phyloP scores from a whole-genome alignment of 2,888 invertebrate species.

The Trichacis sp. region DNA sequence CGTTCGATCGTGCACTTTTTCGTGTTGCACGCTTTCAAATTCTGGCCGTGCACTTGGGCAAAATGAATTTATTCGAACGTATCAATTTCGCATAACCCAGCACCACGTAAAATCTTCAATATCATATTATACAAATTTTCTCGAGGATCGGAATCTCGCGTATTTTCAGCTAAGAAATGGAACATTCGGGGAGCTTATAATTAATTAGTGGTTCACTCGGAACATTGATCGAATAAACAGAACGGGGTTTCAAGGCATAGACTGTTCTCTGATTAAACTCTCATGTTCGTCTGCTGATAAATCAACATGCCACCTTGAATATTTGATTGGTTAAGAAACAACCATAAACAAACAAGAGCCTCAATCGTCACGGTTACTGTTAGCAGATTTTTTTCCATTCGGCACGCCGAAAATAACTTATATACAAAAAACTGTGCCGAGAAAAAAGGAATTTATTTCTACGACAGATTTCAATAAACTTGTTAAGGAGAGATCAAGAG shows the following conservation, averaged over 20 bases:
- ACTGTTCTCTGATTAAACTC: not conserved
- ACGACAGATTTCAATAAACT: conserved; percentile 12
- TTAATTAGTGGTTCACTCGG: not conserved
- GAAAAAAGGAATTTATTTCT: conserved; percentile 7
- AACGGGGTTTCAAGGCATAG: not conserved
- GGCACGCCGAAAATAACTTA: conserved; percentile 33
- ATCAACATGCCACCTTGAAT: conserved; percentile 6
- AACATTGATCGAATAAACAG: not conserved
- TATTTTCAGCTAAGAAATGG: not conserved
- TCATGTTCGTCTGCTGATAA: not conserved
- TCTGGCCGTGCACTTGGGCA: not conserved
- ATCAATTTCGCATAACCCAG: not conserved
- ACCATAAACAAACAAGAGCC: conserved; percentile 43
- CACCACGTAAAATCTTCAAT: not conserved
- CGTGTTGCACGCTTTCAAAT: conserved; percentile 1
- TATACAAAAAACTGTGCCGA: conserved; percentile 27
- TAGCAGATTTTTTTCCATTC: conserved; percentile 21
- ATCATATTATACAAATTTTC: not conserved
- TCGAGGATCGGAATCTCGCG: not conserved
- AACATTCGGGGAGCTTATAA: not conserved
- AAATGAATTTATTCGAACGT: no score
- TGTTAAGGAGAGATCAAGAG: conserved; percentile 14
- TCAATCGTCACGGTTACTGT: conserved; percentile 37
- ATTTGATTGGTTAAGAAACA: conserved; percentile 31
- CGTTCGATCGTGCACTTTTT: conserved; percentile 8